Evolutionary conservation across 2,797 vertebrate species (phyloP), one percentile per base, ranked within the genome.

Genomic region (Spea hammondii): DNA sequence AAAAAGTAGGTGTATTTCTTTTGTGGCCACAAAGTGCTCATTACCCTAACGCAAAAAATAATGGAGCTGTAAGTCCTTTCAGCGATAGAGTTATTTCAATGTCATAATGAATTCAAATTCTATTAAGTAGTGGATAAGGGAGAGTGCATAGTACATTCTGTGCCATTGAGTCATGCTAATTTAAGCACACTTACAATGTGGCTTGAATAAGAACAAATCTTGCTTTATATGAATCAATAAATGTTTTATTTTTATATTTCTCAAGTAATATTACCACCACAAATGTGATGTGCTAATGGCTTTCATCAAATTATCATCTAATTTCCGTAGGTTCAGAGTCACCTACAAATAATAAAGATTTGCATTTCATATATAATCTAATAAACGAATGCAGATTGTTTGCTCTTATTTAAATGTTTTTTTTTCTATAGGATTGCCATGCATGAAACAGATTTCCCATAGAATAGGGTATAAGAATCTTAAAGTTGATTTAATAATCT

Each of bases 91-190:
- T 45, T 71, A 76, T 50, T 66, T 76, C 44, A 65, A 51, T 70
- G 14, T 71, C 60, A 76, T 75, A 80, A 79, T 74, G 46, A 76
- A 70, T 74, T 74, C 46, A 62, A 12, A 79, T 64, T 44, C 48
- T 54, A 65, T 60, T 75, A 80, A 75, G 75, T 76, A 80, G 51
- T 64, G 55, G 59, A 71, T 54, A 17, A 76, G 57, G 49, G 47
- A 74, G 4, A 70, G 50, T 51, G 65, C 73, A 75, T 46, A 60
- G 57, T 70, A 69, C 70, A 67, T 79, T 73, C 51, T 73, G 54
- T 79, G 32, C 51, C 55, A 65, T 64, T 48, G 53, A 75, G 59
- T 32, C 6, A 5, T 17, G n/a, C 5, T 51, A 79, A 62, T 5
- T 53, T 53, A 6, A 74, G 46, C 4, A 74, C 17, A 62, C 69